Percentiles rank a stretch among this genome's conserved stretches.
Evolutionary conservation across 1,140 invertebrate genomes (phyloP).

Genomic region (Drosophila tani): DNA sequence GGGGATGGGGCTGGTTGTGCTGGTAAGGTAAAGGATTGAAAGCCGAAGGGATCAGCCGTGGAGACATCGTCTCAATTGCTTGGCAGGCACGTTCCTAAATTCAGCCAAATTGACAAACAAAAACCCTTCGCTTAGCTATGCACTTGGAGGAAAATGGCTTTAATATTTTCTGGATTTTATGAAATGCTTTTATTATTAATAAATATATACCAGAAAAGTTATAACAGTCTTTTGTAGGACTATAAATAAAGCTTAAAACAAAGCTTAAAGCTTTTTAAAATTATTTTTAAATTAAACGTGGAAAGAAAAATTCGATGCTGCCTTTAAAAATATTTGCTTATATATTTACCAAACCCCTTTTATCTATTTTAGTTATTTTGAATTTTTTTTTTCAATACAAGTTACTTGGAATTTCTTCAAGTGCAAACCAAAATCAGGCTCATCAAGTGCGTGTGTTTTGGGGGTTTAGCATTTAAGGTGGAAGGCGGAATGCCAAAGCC

Average conservation of each 20-base stretch:
- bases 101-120: slow-evolving; percentile 77
- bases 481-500: slow-evolving; percentile 53
- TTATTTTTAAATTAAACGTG: too few species aligned
- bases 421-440: slow-evolving; percentile 42
- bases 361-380: not conserved
- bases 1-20: too few species aligned
- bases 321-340: not conserved
- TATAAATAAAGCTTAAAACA: too few species aligned
- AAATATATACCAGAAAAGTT: too few species aligned
- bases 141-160: not conserved
- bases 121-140: slow-evolving; percentile 16
- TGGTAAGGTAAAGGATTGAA: slow-evolving; percentile 40
- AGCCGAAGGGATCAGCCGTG: slow-evolving; percentile 62
- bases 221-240: too few species aligned
- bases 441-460: slow-evolving; percentile 48
- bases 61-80: slow-evolving; percentile 41
- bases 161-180: too few species aligned
- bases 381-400: too few species aligned
- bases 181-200: not conserved
- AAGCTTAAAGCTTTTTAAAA: too few species aligned
- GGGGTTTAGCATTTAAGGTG: slow-evolving; percentile 32
- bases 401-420: not conserved
- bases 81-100: slow-evolving; percentile 58
- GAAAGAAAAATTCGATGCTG: too few species aligned
- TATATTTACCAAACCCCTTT: too few species aligned